These are phyloP conservation scores for Pachycephus smyrnensis DNA, from an alignment of 2,888 invertebrate species.

Conservation along the genomic window DNA sequence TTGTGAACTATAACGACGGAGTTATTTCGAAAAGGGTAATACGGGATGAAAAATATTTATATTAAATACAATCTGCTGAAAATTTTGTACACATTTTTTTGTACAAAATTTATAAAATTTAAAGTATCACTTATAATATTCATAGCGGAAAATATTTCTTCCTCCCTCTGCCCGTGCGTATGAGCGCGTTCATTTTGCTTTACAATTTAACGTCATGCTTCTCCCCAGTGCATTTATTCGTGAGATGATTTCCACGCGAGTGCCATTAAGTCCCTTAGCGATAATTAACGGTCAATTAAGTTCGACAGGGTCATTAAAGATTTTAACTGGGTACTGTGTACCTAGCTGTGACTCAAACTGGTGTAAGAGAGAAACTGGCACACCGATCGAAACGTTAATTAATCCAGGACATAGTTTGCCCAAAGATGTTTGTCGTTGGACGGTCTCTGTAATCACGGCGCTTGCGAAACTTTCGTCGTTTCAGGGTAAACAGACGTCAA, in stretches of 20 bases:
- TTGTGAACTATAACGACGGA: too few species aligned
- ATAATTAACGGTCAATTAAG: background rate
- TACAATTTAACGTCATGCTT: background rate
- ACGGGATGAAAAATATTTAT: background rate
- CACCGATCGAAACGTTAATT: background rate
- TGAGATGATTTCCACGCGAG: background rate
- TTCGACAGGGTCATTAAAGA: too few species aligned
- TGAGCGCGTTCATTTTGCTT: background rate
- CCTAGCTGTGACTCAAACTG: background rate
- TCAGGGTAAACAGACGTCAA: background rate
- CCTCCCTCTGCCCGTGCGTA: background rate
- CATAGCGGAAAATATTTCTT: background rate
- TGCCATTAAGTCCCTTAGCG: background rate
- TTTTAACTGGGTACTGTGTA: background rate
- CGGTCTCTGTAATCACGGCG: background rate
- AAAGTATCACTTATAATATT: background rate
- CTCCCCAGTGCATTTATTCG: background rate
- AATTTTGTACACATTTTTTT: background rate
- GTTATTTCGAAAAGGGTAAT: background rate
- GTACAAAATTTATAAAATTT: background rate
- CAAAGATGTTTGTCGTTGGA: background rate
- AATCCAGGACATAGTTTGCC: background rate
- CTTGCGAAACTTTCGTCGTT: background rate
- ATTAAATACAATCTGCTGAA: background rate
- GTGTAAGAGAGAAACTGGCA: background rate